These are phyloP conservation scores for Apostichopus leukothele DNA, from an alignment of 53 echinoderm and acorn worm species.

Conservation along the genomic window DNA sequence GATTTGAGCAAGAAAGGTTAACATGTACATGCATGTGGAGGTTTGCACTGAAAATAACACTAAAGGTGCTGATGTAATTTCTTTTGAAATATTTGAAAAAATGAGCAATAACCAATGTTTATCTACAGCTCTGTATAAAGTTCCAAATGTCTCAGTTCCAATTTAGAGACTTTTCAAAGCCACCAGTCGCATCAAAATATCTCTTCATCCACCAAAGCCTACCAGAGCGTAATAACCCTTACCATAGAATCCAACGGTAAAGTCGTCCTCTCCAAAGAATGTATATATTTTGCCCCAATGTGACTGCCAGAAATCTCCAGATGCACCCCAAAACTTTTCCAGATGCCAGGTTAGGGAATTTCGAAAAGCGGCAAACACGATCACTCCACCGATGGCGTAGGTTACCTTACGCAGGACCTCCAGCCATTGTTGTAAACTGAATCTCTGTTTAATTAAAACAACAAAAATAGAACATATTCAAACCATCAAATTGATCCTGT, in stretches of 20 bases:
- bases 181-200: not conserved
- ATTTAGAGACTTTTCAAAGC: no score
- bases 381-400: slow-evolving; percentile 74
- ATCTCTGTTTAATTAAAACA: slow-evolving; percentile 5
- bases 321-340: slow-evolving; percentile 91
- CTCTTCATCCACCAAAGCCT: slow-evolving; percentile 13
- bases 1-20: no score
- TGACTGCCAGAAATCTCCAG: slow-evolving; percentile 91
- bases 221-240: not conserved
- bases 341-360: slow-evolving; percentile 97
- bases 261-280: slow-evolving; percentile 71
- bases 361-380: slow-evolving; percentile 75
- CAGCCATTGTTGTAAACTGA: slow-evolving; percentile 56
- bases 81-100: no score
- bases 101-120: no score
- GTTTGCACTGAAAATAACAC: no score
- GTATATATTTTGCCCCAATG: slow-evolving; percentile 84
- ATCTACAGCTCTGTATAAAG: no score
- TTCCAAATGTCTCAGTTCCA: no score
- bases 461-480: not conserved
- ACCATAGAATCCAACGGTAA: slow-evolving; percentile 45
- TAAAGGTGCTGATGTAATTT: no score
- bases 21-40: no score
- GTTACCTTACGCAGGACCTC: slow-evolving; percentile 66
- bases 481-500: not conserved